phyloP scores from a whole-genome alignment of 2,888 invertebrate species.

The Aphodius sticticus region DNA sequence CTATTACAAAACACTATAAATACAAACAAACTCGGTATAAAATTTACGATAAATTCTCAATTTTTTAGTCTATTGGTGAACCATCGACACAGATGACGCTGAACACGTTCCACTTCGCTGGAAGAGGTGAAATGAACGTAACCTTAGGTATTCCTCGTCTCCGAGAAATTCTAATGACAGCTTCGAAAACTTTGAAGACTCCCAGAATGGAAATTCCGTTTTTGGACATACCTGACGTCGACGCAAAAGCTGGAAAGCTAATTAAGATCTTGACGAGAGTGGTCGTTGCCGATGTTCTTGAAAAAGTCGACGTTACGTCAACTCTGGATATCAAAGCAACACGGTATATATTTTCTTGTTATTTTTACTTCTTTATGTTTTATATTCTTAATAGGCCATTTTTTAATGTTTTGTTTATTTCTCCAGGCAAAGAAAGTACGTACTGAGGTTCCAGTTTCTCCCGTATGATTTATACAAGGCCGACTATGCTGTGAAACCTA shows the following conservation, averaged over 20 bases:
- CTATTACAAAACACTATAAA: too few species aligned
- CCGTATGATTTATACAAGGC: conserved; percentile 77
- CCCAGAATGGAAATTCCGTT: conserved; percentile 97
- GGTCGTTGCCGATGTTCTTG: conserved; percentile 79
- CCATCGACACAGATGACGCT: conserved; percentile 99
- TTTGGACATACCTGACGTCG: conserved; percentile 59
- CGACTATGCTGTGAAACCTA: conserved; percentile 75
- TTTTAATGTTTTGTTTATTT: conserved; percentile 26
- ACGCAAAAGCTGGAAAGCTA: conserved; percentile 71
- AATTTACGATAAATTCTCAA: neutral
- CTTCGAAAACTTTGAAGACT: conserved; percentile 91
- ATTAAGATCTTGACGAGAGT: conserved; percentile 79
- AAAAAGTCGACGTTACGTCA: conserved; percentile 71
- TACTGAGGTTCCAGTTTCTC: conserved; percentile 76
- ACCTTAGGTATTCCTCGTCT: conserved; percentile 98
- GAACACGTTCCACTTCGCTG: conserved; percentile 99
- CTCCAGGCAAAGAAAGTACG: conserved; percentile 67
- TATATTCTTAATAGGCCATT: neutral
- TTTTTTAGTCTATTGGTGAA: conserved; percentile 86
- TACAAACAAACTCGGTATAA: too few species aligned
- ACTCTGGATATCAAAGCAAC: conserved; percentile 65
- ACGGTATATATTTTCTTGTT: conserved; percentile 53
- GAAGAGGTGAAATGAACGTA: conserved; percentile 99
- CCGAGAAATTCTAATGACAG: conserved; percentile 96
- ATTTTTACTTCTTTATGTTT: neutral